phyloP scores from a whole-genome alignment of 2,113 vertebrate species.

The Anoura caudifer region DNA sequence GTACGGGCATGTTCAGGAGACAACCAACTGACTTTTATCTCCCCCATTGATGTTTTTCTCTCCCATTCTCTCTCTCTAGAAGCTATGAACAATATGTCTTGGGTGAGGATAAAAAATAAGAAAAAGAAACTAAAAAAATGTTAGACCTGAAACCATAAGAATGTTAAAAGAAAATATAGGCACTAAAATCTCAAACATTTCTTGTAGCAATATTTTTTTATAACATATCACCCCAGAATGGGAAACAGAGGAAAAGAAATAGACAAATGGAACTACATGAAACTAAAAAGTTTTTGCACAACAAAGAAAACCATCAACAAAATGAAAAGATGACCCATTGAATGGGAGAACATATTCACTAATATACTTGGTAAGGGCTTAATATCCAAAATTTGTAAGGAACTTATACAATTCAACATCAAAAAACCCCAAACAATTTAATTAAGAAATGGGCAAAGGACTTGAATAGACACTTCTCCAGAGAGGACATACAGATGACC shows the following conservation, averaged over 20 bases:
- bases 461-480: background rate
- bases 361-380: background rate
- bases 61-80: too few species aligned
- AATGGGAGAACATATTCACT: background rate
- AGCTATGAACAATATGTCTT: too few species aligned
- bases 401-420: background rate
- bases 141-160: background rate
- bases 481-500: background rate
- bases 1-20: too few species aligned
- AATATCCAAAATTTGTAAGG: background rate
- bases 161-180: background rate
- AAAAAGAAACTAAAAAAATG: background rate
- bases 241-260: background rate
- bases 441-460: background rate
- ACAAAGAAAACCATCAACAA: background rate
- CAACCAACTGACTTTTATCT: too few species aligned
- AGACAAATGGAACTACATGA: background rate
- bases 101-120: too few species aligned
- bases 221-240: background rate
- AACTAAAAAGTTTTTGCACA: background rate
- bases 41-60: too few species aligned
- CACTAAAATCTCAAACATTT: background rate
- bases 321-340: background rate
- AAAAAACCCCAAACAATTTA: background rate
- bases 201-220: background rate